Conservation (phyloP, 1,140 invertebrate genomes). For the Procambarus virginalis region DNA sequence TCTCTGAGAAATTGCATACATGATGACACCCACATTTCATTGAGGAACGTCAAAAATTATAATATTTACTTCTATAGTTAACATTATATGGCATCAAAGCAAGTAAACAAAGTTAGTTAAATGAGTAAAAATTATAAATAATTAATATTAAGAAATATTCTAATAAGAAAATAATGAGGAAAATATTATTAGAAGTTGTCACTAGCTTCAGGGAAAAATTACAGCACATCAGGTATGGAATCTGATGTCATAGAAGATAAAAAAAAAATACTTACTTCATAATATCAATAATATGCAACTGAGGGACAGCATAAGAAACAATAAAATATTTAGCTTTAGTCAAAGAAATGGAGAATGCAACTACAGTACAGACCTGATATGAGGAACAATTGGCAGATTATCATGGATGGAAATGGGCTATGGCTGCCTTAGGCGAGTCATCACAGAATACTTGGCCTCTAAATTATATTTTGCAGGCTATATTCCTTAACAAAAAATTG, state of each 20-base stretch:
- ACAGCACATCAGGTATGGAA: constrained; percentile 34
- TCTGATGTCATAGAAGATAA: constrained; percentile 22
- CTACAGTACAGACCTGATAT: constrained; percentile 8
- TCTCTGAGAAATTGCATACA: neutral
- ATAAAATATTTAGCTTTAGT: neutral
- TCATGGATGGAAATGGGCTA: constrained; percentile 20
- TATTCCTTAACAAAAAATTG: constrained; percentile 7
- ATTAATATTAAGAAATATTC: constrained; percentile 48
- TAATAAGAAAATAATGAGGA: constrained; percentile 41
- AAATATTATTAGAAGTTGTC: constrained; percentile 43
- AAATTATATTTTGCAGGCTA: neutral
- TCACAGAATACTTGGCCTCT: constrained; percentile 22
- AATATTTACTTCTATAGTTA: constrained; percentile 38
- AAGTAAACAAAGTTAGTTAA: constrained; percentile 27
- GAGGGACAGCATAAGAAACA: constrained; percentile 29
- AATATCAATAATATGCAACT: constrained; percentile 26
- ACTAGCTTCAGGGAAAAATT: constrained; percentile 36
- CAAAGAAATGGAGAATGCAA: constrained; percentile 12
- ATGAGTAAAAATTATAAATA: constrained; percentile 40
- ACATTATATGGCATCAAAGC: constrained; percentile 17
- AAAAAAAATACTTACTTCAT: constrained; percentile 1
- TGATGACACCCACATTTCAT: constrained; percentile 25
- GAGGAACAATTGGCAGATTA: constrained; percentile 7
- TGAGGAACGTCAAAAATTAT: neutral
- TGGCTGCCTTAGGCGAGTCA: constrained; percentile 13